A percentile compares a stretch with the other conserved stretches of the same genome.
phyloP scores from a whole-genome alignment of 2,113 vertebrate genomes.

The Phyllostomus hastatus region DNA sequence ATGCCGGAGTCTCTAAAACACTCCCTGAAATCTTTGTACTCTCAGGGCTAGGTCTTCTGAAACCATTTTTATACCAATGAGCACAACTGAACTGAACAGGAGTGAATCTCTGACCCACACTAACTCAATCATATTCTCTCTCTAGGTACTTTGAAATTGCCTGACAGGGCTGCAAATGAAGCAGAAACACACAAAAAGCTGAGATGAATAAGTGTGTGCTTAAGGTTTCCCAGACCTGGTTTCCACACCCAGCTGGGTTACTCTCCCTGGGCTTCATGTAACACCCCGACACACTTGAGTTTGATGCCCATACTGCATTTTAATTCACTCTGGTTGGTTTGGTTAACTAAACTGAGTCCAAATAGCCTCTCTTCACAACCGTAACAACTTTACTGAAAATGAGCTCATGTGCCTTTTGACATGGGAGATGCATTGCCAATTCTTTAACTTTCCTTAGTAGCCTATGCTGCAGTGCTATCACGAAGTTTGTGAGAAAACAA shows the following conservation, averaged over 20 bases:
- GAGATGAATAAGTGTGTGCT: not conserved
- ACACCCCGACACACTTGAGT: not conserved
- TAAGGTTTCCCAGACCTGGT: not conserved
- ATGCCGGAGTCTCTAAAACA: not conserved
- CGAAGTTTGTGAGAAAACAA: not conserved
- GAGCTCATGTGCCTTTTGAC: not conserved
- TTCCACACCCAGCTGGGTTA: not conserved
- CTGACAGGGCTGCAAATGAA: not conserved
- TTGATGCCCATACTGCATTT: not conserved
- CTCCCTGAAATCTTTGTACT: not conserved
- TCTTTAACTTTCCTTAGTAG: not conserved
- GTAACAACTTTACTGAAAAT: not conserved
- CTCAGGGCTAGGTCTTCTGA: not conserved
- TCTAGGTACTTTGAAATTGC: not conserved
- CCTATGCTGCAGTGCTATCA: not conserved
- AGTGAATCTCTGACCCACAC: not conserved
- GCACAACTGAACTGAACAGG: not conserved
- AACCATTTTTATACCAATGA: not conserved
- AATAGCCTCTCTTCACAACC: not conserved
- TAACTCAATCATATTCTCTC: constrained; percentile 13
- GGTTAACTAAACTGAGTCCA: not conserved
- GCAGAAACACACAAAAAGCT: not conserved
- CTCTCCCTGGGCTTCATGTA: not conserved
- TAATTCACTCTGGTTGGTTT: not conserved
- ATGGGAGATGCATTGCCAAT: not conserved